Base-by-base conservation (phyloP, 2,888 invertebrate genomes). In the Strigamia crassipes region DNA sequence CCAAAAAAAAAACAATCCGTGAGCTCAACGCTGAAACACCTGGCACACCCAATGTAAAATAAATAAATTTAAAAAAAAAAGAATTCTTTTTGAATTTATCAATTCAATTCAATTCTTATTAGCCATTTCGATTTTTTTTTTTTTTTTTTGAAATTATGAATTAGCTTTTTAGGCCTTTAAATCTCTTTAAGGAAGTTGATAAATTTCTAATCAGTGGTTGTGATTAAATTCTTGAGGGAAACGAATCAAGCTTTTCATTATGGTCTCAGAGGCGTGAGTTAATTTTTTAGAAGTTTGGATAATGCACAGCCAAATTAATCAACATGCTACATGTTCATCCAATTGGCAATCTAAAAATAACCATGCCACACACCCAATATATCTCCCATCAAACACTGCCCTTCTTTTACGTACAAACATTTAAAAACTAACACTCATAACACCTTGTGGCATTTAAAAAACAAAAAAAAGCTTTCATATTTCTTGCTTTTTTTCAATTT, bases 121-220 rank as follows among this genome's bases (percentile, higher is more conserved):
- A 34, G 34, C 34, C 34, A 3, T 5, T 34, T 5, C 6, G 3
- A 34, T 34, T 34, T 5, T 5, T 34, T 34, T 34, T 5, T 34
- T 34, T 34, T 34, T 34, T 34, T n/a, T n/a, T n/a, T n/a, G n/a
- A 34, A 5, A 6, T 34, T 34, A 34, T 6, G 34, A 34, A 5
- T 34, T 6, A 6, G 6, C 4, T 34, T 34, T 34, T 34, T 6
- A 3, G 4, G 34, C 34, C 34, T 34, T 34, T 34, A 34, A 34
- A 51, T 18, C 51, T n/a, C 51, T 51, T 51, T 51, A 51, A 13
- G 18, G n/a, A 51, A 51, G 15, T 15, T 51, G 51, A 51, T 51
- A 51, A 51, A 51, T 51, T 51, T n/a, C 51, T 51, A 51, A 51
- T 51, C 51, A 51, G 51, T 51, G 51, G 51, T 51, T n/a, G 51